These are phyloP conservation scores for Drosophila nasuta DNA, from an alignment of 1,140 invertebrate species.

Conservation along the genomic window DNA sequence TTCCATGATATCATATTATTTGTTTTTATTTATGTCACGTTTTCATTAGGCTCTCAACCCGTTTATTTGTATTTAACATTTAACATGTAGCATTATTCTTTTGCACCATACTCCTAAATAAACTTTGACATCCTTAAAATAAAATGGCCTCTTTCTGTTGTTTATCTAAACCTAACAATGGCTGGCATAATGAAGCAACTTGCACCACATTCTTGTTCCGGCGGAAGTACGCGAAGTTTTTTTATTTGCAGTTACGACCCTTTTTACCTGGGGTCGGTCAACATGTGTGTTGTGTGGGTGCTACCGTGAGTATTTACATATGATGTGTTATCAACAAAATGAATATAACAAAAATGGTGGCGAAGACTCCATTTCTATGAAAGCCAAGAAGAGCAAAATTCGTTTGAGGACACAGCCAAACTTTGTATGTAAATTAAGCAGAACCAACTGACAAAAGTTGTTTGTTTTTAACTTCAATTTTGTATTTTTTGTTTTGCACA, in stretches of 20 bases:
- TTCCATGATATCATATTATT: not conserved
- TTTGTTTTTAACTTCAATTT: constrained; percentile 10
- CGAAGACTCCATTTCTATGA: constrained; percentile 30
- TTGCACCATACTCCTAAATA: constrained; percentile 37
- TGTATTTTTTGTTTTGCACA: not conserved
- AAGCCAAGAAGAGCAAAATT: constrained; percentile 22
- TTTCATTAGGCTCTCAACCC: not conserved
- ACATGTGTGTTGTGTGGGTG: constrained; percentile 34
- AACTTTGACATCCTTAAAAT: constrained; percentile 58
- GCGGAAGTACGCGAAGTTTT: constrained; percentile 47
- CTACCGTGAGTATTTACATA: constrained; percentile 61
- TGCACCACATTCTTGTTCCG: constrained; percentile 44
- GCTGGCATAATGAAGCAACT: constrained; percentile 67
- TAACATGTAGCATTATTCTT: constrained; percentile 33
- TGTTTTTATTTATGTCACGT: not conserved
- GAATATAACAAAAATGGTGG: constrained; percentile 31
- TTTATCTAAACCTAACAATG: constrained; percentile 57
- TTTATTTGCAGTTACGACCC: constrained; percentile 30
- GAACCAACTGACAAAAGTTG: constrained; percentile 46
- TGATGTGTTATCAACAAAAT: constrained; percentile 69
- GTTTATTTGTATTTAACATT: not conserved
- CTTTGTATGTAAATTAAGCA: constrained; percentile 65
- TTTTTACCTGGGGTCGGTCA: constrained; percentile 58
- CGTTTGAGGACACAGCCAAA: constrained; percentile 21
- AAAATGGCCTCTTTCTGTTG: constrained; percentile 42